Evolutionary conservation across 2,113 vertebrate species (phyloP), one percentile per base, ranked within the genome.

Genomic region (Crotalus helleri): DNA sequence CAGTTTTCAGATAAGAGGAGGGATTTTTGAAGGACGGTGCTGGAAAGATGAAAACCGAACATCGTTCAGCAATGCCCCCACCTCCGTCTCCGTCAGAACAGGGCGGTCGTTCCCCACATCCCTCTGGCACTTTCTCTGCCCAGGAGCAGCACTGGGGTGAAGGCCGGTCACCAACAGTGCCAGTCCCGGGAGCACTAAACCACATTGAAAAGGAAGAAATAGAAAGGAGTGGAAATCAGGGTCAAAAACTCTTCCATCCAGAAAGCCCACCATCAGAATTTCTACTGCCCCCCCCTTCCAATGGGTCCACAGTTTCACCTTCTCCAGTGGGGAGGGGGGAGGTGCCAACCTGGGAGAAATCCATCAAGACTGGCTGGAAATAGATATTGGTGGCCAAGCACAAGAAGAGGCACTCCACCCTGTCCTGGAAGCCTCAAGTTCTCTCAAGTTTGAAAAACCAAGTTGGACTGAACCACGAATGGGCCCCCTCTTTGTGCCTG

Each of bases 401-500:
- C 51, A 10, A 57, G 33, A 23, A 81, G 55, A 57, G 7, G 53
- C 29, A 4, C 51, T 33, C 29, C 4, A 19, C n/a, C 29, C 29
- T 33, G n/a, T 33, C 26, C 39, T 3, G 21, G 55, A 39, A 74
- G 0, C 53, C 9, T n/a, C 59, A 7, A 8, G 53, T 6, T 11
- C 17, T 51, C 55, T 59, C 69, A 39, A 81, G 69, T 81, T 39
- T 74, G 3, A 19, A 19, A 39, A 39, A 7, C 33, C 61, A 39
- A 21, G 6, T 39, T 39, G 69, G 69, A 19, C 17, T 81, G 69
- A 81, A 81, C 69, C 17, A 1, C 2, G 2, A 1, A 44, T 3
- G 29, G 44, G 33, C 26, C 1, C 3, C 55, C 49, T 9, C 3
- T 4, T 57, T 61, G 92, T 0, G 0, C 53, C 26, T 49, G 7